Conservation (phyloP, 2,888 invertebrate genomes). For the Prionchulus punctatus region DNA sequence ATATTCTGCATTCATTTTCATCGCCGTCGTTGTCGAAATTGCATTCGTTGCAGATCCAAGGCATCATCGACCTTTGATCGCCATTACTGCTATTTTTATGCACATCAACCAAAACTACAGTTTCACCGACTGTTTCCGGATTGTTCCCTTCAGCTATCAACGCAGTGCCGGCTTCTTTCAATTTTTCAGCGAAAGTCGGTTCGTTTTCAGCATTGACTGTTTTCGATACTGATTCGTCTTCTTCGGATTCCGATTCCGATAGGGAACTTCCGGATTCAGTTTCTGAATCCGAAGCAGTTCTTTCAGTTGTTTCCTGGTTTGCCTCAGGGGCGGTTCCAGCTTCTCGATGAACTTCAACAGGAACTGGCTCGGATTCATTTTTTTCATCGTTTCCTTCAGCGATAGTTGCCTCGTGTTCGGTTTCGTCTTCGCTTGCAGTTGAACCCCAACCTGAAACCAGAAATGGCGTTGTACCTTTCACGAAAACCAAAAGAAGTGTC, state of each 20-base stretch:
- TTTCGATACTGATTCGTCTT: background rate
- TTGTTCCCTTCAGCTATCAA: background rate
- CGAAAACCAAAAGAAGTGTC: too few species aligned
- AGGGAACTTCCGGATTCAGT: background rate
- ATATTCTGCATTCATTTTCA: background rate
- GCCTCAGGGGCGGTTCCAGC: too few species aligned
- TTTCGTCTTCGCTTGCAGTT: too few species aligned
- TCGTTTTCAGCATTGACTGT: background rate
- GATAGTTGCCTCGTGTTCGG: too few species aligned
- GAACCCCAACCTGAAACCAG: too few species aligned
- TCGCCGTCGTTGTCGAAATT: background rate
- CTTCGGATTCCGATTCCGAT: background rate
- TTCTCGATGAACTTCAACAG: too few species aligned
- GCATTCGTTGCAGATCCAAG: background rate
- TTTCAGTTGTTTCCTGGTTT: too few species aligned
- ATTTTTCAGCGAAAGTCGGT: background rate
- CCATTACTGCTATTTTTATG: background rate
- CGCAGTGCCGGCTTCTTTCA: background rate
- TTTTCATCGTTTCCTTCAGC: too few species aligned
- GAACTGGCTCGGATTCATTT: too few species aligned
- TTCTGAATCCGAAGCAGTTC: too few species aligned
- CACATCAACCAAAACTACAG: background rate
- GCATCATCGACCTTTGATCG: background rate
- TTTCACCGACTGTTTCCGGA: background rate
- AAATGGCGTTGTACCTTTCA: too few species aligned